Evolutionary conservation across 2,797 vertebrate species (phyloP).

Genomic region (Gadopsis marmoratus): DNA sequence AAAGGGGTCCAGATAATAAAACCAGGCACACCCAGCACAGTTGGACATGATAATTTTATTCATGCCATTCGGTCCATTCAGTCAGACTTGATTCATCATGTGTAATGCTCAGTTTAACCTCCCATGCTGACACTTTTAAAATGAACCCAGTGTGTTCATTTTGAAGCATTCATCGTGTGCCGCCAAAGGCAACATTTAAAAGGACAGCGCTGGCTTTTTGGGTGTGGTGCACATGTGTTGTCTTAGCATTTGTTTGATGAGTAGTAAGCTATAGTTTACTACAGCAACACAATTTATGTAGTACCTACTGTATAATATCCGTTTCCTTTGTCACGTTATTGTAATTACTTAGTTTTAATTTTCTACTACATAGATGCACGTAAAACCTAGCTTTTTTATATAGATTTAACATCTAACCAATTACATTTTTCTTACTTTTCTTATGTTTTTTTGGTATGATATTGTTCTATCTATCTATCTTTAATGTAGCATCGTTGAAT

Average conservation of each 20-base stretch:
- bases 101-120: conserved; percentile 16
- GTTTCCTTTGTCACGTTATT: background rate
- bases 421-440: too few species aligned
- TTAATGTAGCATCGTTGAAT: too few species aligned
- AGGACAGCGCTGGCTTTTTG: conserved; percentile 6
- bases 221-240: background rate
- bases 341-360: background rate
- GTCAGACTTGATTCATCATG: conserved; percentile 19
- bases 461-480: background rate
- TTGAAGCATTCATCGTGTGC: background rate
- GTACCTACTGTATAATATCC: background rate
- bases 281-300: background rate
- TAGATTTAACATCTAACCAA: background rate
- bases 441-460: background rate
- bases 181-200: background rate
- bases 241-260: background rate
- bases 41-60: conserved; percentile 17
- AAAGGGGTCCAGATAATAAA: conserved; percentile 31
- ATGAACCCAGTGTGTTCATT: conserved; percentile 3
- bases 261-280: background rate
- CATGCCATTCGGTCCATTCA: conserved; percentile 28
- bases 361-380: background rate
- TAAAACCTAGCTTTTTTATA: background rate
- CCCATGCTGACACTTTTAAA: background rate
- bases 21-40: conserved; percentile 1